Evolutionary conservation across 2,797 vertebrate species (phyloP).

Genomic region (Iguana delicatissima): DNA sequence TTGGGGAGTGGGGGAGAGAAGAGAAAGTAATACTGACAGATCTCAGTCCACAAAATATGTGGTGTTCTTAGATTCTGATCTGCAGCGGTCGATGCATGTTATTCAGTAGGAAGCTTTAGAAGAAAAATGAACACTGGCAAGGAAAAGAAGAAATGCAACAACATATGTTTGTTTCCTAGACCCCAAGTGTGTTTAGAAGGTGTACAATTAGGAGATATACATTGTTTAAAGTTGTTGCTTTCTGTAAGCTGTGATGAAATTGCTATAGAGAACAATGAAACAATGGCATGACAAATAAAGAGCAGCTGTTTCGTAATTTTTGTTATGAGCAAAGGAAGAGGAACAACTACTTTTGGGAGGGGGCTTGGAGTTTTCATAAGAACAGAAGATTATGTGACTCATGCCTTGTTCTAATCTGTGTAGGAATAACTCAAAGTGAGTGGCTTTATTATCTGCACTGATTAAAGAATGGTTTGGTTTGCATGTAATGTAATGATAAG

Average conservation of each 20-base stretch:
- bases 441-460: no score
- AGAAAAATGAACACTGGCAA: neutral
- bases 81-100: neutral
- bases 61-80: neutral
- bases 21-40: neutral
- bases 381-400: no score
- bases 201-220: neutral
- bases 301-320: no score
- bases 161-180: neutral
- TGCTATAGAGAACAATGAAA: neutral
- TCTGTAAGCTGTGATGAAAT: neutral
- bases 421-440: no score
- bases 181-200: neutral
- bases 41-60: neutral
- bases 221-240: neutral
- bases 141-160: neutral
- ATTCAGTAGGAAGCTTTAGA: neutral
- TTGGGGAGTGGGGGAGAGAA: neutral
- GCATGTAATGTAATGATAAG: no score
- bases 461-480: no score
- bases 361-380: no score
- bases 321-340: no score
- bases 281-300: no score
- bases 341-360: no score
- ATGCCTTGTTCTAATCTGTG: no score